These are phyloP conservation scores for Eupithecia insigniata DNA, from an alignment of 2,888 invertebrate species.

Conservation along the genomic window DNA sequence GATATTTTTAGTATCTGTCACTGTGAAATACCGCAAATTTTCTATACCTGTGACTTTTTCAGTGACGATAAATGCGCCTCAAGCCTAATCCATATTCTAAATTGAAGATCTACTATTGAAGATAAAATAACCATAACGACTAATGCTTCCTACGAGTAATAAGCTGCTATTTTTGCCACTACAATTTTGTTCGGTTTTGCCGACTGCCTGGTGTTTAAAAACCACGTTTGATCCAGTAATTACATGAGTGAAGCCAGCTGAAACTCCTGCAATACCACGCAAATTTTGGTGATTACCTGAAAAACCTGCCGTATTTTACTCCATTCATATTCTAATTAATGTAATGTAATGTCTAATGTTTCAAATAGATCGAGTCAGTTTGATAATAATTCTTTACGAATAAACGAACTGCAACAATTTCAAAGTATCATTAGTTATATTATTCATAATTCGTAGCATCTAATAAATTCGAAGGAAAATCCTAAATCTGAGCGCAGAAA, in stretches of 20 bases:
- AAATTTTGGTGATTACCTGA: not conserved
- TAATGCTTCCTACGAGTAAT: not conserved
- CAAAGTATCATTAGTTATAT: not conserved
- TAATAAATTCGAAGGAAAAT: not conserved
- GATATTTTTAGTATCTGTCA: no score
- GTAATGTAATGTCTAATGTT: not conserved
- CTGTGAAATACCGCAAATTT: no score
- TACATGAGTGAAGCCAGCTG: not conserved
- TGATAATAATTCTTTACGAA: not conserved
- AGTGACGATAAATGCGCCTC: no score
- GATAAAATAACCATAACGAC: not conserved
- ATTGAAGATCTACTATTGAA: not conserved
- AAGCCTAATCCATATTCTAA: not conserved
- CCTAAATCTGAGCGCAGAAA: not conserved
- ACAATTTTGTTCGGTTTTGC: not conserved
- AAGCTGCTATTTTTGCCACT: not conserved
- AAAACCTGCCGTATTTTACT: not conserved
- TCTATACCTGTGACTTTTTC: no score
- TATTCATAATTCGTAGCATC: not conserved
- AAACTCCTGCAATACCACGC: not conserved
- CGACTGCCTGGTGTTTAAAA: not conserved
- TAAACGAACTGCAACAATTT: not conserved
- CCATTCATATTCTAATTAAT: conserved; percentile 13
- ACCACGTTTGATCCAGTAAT: not conserved
- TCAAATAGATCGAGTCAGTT: not conserved